phyloP scores from a whole-genome alignment of 2,113 vertebrate genomes.

The Limanda limanda region DNA sequence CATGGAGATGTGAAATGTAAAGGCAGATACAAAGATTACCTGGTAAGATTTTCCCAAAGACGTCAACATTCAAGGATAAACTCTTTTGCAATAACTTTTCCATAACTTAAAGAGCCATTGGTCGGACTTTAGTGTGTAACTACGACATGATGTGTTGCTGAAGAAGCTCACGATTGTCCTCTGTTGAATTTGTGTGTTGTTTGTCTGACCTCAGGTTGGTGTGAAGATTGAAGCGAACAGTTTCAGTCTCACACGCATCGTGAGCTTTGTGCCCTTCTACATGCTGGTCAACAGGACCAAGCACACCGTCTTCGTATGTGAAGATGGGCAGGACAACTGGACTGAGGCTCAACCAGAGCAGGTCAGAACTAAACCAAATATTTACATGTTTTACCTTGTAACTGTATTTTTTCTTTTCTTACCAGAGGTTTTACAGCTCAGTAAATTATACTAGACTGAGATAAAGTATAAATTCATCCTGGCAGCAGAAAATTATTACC shows the following conservation, averaged over 20 bases:
- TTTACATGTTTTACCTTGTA: not conserved
- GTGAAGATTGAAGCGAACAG: constrained; percentile 95
- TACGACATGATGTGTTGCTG: not conserved
- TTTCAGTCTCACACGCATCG: constrained; percentile 97
- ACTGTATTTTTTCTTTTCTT: not conserved
- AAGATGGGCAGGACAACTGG: constrained; percentile 89
- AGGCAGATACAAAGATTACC: constrained; percentile 89
- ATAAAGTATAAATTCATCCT: too few species aligned
- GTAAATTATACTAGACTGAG: too few species aligned
- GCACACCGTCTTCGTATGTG: constrained; percentile 86
- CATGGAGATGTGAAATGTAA: constrained; percentile 96
- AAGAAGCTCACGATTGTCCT: not conserved
- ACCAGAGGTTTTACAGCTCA: too few species aligned
- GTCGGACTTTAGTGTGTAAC: not conserved
- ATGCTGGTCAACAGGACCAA: constrained; percentile 95
- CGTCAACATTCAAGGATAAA: not conserved
- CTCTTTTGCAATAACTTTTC: not conserved
- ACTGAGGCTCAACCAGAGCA: constrained; percentile 87
- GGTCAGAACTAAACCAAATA: constrained; percentile 62
- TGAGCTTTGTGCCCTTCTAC: constrained; percentile 95
- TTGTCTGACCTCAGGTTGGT: constrained; percentile 85
- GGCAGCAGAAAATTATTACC: too few species aligned
- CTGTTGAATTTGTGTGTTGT: constrained; percentile 6
- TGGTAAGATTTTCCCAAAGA: constrained; percentile 79
- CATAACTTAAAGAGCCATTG: not conserved